Conservation (phyloP, 92 coral and sea anemone species). For the Paragorgia papillata region DNA sequence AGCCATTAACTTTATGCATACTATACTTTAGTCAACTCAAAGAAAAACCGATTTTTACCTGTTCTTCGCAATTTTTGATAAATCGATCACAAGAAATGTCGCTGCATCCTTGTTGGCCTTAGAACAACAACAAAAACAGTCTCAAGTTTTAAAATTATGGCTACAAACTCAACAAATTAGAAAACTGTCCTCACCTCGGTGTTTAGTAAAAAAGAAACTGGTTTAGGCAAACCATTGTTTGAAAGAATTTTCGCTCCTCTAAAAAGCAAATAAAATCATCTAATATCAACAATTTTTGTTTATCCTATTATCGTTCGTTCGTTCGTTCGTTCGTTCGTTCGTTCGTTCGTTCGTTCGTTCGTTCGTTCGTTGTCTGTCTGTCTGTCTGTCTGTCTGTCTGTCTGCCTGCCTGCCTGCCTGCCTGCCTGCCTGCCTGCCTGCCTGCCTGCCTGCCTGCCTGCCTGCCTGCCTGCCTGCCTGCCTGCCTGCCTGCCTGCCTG, state of each 20-base stretch:
- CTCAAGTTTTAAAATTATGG: too few relatives aligned
- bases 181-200: slow-evolving; percentile 56
- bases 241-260: slow-evolving; percentile 75
- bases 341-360: too few relatives aligned
- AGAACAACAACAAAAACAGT: slow-evolving; percentile 1
- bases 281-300: background rate
- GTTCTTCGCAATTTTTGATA: slow-evolving; percentile 68
- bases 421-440: too few relatives aligned
- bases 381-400: too few relatives aligned
- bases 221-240: slow-evolving; percentile 80
- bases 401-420: too few relatives aligned
- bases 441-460: too few relatives aligned
- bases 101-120: slow-evolving; percentile 85
- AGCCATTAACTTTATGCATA: too few relatives aligned
- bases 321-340: too few relatives aligned
- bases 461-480: too few relatives aligned
- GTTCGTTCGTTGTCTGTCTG: too few relatives aligned
- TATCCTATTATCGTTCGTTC: too few relatives aligned
- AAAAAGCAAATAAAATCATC: slow-evolving; percentile 1
- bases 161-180: too few relatives aligned
- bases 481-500: background rate
- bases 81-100: slow-evolving; percentile 51
- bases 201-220: slow-evolving; percentile 79
- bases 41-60: slow-evolving; percentile 50
- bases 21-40: background rate